Conservation (phyloP, 2,888 invertebrate genomes). For the Tenthredo notha region DNA sequence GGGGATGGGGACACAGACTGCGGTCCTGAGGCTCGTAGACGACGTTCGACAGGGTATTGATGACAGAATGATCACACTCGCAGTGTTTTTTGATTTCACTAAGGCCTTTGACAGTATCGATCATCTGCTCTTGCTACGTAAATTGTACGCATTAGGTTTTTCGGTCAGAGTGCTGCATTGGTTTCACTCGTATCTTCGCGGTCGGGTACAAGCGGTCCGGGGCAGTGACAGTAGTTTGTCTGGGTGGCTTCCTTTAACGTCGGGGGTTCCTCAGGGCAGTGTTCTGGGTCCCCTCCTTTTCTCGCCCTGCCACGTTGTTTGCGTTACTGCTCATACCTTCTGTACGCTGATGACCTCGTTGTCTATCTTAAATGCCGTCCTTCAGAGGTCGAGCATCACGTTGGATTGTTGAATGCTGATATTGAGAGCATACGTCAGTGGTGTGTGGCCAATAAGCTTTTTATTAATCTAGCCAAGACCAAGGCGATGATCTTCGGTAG, state of each 20-base stretch:
- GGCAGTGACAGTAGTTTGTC: background rate
- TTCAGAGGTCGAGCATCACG: background rate
- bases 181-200: background rate
- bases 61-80: background rate
- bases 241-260: background rate
- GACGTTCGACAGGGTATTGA: background rate
- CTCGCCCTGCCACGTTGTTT: background rate
- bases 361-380: background rate
- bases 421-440: background rate
- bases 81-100: background rate
- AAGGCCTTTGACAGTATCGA: constrained; percentile 40
- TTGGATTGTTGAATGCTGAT: background rate
- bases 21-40: background rate
- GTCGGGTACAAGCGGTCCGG: constrained; percentile 28
- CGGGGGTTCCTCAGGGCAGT: constrained; percentile 51
- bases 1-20: background rate
- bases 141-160: background rate
- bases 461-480: background rate
- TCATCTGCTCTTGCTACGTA: background rate
- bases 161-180: background rate
- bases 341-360: constrained; percentile 14
- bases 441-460: background rate
- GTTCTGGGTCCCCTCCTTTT: constrained; percentile 52
- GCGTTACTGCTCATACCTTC: constrained; percentile 16
- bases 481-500: constrained; percentile 29